Evolutionary conservation across 2,113 vertebrate species (phyloP).

Genomic region (Oreochromis niloticus): DNA sequence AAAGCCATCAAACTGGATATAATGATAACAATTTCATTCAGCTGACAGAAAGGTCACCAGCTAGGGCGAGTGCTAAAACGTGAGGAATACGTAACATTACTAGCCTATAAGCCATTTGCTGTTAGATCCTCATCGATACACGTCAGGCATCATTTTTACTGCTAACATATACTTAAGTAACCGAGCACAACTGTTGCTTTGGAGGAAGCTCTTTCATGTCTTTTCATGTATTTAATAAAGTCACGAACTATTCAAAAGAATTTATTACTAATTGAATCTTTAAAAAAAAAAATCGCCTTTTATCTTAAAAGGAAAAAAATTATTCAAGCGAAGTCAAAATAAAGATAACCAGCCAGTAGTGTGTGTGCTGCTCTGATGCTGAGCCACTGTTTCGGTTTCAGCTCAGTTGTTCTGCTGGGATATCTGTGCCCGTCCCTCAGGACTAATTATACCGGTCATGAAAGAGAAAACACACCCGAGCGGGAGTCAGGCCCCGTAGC

Average conservation of each 20-base stretch:
- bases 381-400: neutral
- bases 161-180: neutral
- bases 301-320: neutral
- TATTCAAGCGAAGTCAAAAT: neutral
- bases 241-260: neutral
- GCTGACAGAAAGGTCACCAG: neutral
- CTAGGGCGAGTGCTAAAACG: neutral
- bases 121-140: neutral
- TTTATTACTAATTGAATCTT: neutral
- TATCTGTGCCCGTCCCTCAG: neutral
- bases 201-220: neutral
- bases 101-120: neutral
- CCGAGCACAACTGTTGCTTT: neutral
- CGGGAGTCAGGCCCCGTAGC: neutral
- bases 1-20: neutral
- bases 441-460: conserved; percentile 30
- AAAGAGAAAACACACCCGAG: neutral
- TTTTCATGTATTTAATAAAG: neutral
- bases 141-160: neutral
- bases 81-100: neutral
- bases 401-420: neutral
- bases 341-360: neutral
- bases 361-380: neutral
- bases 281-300: neutral
- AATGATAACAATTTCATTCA: neutral